Evolutionary conservation across 2,113 vertebrate species (phyloP).

Genomic region (Eubucco bourcierii): DNA sequence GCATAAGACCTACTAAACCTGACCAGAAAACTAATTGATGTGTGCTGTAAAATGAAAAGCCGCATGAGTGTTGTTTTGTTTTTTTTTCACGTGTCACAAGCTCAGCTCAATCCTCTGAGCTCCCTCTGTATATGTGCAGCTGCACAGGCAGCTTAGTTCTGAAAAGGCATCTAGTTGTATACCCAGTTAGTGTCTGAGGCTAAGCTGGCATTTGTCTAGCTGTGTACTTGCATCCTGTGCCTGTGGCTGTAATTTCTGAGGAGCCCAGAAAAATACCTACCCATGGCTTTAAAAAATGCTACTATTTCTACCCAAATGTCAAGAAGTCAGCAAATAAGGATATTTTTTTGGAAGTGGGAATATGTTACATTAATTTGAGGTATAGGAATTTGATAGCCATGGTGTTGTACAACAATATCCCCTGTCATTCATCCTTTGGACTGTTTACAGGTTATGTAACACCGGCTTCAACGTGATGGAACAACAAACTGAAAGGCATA

Average conservation of each 20-base stretch:
- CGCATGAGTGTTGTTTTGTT: not conserved
- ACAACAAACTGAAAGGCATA: slow-evolving; percentile 47
- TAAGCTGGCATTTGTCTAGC: not conserved
- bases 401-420: not conserved
- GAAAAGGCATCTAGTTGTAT: not conserved
- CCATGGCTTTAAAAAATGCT: not conserved
- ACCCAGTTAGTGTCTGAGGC: not conserved
- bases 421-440: not conserved
- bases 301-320: not conserved
- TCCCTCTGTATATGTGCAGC: not conserved
- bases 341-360: not conserved
- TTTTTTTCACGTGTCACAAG: not conserved
- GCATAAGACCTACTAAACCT: not conserved
- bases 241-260: not conserved
- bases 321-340: not conserved
- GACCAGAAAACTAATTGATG: not conserved
- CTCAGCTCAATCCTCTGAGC: not conserved
- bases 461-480: not conserved
- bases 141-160: not conserved
- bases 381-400: not conserved
- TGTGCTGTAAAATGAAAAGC: not conserved
- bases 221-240: not conserved
- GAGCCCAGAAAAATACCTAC: not conserved
- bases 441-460: not conserved
- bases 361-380: not conserved